phyloP scores from a whole-genome alignment of 2,888 invertebrate species.

The Ligdia adustata region DNA sequence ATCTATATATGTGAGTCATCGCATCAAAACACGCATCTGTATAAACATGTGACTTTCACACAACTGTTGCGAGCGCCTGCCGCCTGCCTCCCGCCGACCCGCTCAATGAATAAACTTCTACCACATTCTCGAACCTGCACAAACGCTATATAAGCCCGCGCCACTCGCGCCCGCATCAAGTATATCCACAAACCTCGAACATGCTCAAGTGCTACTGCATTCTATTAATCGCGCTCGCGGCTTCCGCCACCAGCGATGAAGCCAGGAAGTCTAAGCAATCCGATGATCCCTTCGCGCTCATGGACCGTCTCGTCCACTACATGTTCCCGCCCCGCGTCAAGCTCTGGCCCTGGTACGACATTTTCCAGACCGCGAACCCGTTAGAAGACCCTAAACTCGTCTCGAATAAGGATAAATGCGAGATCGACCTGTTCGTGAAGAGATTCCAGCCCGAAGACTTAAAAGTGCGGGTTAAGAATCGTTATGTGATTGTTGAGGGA shows the following conservation, averaged over 20 bases:
- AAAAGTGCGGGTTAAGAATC: constrained; percentile 70
- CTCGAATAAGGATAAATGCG: constrained; percentile 62
- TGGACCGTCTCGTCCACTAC: constrained; percentile 67
- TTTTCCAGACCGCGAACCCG: constrained; percentile 63
- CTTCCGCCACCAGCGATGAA: constrained; percentile 48
- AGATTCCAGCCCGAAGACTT: constrained; percentile 71
- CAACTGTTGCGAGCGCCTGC: constrained; percentile 67
- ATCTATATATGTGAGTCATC: constrained; percentile 35
- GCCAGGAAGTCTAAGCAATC: constrained; percentile 27
- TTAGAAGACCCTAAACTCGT: constrained; percentile 68
- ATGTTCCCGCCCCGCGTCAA: constrained; percentile 37
- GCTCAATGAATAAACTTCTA: constrained; percentile 60
- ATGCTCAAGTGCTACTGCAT: constrained; percentile 63
- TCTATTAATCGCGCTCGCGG: constrained; percentile 52
- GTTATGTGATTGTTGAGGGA: constrained; percentile 69
- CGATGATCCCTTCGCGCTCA: constrained; percentile 64
- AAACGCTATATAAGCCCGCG: constrained; percentile 70
- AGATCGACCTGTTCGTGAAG: constrained; percentile 65
- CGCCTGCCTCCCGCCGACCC: constrained; percentile 66
- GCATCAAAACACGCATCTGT: constrained; percentile 18
- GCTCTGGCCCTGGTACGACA: constrained; percentile 75
- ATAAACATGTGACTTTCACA: constrained; percentile 44
- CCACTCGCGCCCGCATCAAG: constrained; percentile 49
- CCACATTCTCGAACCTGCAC: constrained; percentile 73
- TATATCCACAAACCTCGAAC: constrained; percentile 52